Evolutionary conservation across 2,113 vertebrate genomes (phyloP).

Genomic region (Ptilorrhoa leucosticta): DNA sequence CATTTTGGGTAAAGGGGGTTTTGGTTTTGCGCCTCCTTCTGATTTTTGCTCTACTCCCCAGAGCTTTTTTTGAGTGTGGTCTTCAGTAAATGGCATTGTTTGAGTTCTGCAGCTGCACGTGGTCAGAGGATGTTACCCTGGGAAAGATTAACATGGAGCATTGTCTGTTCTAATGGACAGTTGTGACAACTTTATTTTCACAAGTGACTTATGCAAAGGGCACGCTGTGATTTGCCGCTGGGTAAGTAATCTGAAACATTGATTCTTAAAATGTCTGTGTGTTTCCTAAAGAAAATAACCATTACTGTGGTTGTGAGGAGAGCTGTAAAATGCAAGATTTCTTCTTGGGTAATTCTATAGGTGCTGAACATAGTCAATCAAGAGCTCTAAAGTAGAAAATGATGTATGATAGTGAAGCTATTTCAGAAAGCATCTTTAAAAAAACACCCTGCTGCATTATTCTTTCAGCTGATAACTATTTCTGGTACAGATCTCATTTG

Average conservation of each 20-base stretch:
- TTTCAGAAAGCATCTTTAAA: slow-evolving; percentile 9
- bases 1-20: not conserved
- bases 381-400: not conserved
- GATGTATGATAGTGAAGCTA: not conserved
- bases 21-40: not conserved
- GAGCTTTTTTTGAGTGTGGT: not conserved
- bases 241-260: not conserved
- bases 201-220: not conserved
- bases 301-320: slow-evolving; percentile 35
- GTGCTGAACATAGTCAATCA: not conserved
- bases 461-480: slow-evolving; percentile 20
- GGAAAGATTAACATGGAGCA: not conserved
- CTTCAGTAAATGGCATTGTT: not conserved
- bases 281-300: slow-evolving; percentile 25
- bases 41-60: not conserved
- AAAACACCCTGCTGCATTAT: not conserved
- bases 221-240: not conserved
- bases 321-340: slow-evolving; percentile 11
- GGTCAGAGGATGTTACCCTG: not conserved
- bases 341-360: not conserved
- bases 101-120: not conserved
- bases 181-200: not conserved
- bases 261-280: slow-evolving; percentile 19
- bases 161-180: not conserved
- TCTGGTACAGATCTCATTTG: slow-evolving; percentile 22